Base-by-base conservation (phyloP, 2,113 vertebrate species). In the Prinia subflava region DNA sequence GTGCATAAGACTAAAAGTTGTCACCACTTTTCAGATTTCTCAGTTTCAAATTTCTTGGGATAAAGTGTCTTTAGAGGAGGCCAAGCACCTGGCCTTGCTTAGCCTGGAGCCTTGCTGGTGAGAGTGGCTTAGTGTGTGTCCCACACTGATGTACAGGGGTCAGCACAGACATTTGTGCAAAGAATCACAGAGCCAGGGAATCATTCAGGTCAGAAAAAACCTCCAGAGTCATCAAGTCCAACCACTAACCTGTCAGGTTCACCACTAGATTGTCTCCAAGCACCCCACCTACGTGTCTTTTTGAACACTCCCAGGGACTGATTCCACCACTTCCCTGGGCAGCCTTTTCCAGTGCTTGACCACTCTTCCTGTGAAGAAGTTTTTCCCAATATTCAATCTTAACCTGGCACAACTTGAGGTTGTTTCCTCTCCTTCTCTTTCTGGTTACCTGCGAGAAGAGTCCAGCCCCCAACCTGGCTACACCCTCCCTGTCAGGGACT, bases 211-310 rank as follows among this genome's bases (percentile, higher is more conserved):
- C 37, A 27, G 49, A 12, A 63, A 49, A 77, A 33, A 6, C 3
- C 30, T 49, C 42, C 18, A 7, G 37, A 39, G 42, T 9, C 42
- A 37, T 44, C 6, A 13, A 49, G 22, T 27, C 49, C 79, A 56
- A 28, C 49, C 31, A 42, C 10, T 33, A 9, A 28, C 31, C 35
- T 24, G 55, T 23, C 49, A 42, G 42, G 31, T 56, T 83, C 27
- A 44, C 25, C 47, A 62, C 35, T 69, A 16, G 20, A 42, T 37
- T 69, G 4, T 37, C 22, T 63, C 64, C 49, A 70, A 28, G 35
- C 18, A 37, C 8, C 5, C 6, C 63, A 55, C 18, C 10, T 37
- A 8, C 0, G 0, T 39, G 41, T 49, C n/a, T 33, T 49, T 28
- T 56, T 69, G 56, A 63, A 5, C 15, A 23, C 10, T 83, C 33